Evolutionary conservation across 2,888 invertebrate species (phyloP), one percentile per base, ranked within the genome.

Genomic region (Carterocephalus palaemon): DNA sequence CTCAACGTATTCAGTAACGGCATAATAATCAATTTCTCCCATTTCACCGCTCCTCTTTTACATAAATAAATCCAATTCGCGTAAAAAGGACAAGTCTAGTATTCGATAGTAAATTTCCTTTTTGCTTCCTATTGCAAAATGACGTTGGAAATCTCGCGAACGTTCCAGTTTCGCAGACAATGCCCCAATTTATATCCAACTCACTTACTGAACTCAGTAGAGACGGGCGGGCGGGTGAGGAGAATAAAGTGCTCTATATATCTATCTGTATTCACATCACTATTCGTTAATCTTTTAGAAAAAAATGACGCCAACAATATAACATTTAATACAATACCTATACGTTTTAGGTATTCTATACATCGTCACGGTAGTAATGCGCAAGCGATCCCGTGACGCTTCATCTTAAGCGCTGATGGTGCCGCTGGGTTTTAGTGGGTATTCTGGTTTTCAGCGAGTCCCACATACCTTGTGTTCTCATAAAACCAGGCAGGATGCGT

Each of bases 151-250:
- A 75, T 74, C 71, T 60, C 62, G 70, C 75, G 73, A 77, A 70
- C 74, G 84, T 77, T 83, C 85, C 75, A 84, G 86, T 79, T 85
- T 80, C 81, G 70, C 84, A 84, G 84, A 86, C 86, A 86, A 85
- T 85, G 85, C 76, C 81, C 86, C 79, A 86, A 85, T 86, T 86
- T 85, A 84, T 83, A 84, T 75, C 83, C 84, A 81, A 85, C 84
- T 85, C 85, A 84, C 80, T 85, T 83, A 83, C 76, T 75, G 70
- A 59, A 80, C 80, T 72, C 77, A 67, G 66, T 67, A 69, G 66
- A 68, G 71, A 70, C 66, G 63, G 64, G 66, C 70, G 67, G 70
- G 71, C 64, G 68, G 60, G 60, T 64, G 62, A 64, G 67, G 66
- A 62, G 59, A 53, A 53, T 54, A 49, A 49, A 47, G 43, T 32